Conservation (phyloP, 2,797 vertebrate genomes). For the Xerus rutilus region DNA sequence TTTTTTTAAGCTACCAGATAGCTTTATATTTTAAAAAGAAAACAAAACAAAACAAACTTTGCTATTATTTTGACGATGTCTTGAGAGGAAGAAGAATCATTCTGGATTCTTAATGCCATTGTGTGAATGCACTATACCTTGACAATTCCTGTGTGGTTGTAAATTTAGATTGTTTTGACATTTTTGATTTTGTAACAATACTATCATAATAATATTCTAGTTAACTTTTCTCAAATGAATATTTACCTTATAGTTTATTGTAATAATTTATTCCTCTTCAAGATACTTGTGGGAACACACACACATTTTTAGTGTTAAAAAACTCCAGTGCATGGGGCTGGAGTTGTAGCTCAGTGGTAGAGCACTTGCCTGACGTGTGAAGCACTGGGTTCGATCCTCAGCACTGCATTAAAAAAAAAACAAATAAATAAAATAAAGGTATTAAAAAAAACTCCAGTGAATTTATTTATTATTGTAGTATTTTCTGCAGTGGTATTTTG, state of each 20-base stretch:
- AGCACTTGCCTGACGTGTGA: too few species aligned
- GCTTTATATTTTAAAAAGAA: slow-evolving; percentile 18
- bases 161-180: slow-evolving; percentile 45
- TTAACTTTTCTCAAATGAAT: not conserved
- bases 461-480: slow-evolving; percentile 9
- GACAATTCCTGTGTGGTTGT: not conserved
- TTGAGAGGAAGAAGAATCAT: not conserved
- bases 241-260: slow-evolving; percentile 14
- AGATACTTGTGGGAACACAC: not conserved
- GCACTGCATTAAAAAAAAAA: too few species aligned
- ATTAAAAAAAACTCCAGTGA: not conserved
- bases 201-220: not conserved
- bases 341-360: too few species aligned
- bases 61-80: slow-evolving; percentile 21
- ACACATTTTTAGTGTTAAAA: slow-evolving; percentile 35
- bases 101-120: not conserved
- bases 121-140: not conserved
- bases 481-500: slow-evolving; percentile 56
- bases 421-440: too few species aligned
- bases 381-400: too few species aligned
- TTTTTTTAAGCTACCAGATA: not conserved
- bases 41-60: not conserved
- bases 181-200: not conserved
- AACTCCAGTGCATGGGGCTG: not conserved
- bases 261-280: not conserved